phyloP scores from a whole-genome alignment of 2,888 invertebrate species.

The Dendrolimus houi region DNA sequence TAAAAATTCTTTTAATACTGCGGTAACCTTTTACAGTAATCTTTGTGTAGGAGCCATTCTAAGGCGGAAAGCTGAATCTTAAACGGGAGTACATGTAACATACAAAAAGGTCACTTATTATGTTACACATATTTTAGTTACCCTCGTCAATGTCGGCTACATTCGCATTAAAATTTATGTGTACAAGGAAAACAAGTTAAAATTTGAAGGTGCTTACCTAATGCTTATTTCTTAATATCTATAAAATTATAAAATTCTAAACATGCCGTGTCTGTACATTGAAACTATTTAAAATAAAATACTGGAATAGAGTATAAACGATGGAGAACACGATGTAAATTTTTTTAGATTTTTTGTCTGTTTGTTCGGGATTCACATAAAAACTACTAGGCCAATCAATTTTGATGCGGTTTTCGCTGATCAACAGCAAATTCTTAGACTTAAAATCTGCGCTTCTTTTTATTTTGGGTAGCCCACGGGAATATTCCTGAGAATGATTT shows the following conservation, averaged over 20 bases:
- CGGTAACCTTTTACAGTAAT: conserved; percentile 7
- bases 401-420: too few species aligned
- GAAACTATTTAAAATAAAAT: too few species aligned
- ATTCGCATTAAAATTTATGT: conserved; percentile 16
- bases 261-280: too few species aligned
- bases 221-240: too few species aligned
- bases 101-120: conserved; percentile 22
- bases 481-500: too few species aligned
- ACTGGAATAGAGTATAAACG: too few species aligned
- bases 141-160: conserved; percentile 43
- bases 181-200: conserved; percentile 1
- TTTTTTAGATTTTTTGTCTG: conserved; percentile 2
- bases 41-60: conserved; percentile 12
- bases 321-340: too few species aligned
- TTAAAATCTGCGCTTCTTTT: too few species aligned
- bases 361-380: not conserved
- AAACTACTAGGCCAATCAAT: too few species aligned
- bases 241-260: too few species aligned
- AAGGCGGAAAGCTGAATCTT: conserved; percentile 10
- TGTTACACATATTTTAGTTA: conserved; percentile 29
- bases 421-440: too few species aligned
- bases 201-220: not conserved
- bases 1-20: conserved; percentile 10
- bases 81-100: conserved; percentile 9
- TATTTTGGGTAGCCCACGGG: too few species aligned